These are phyloP conservation scores for Centropristis striata DNA, from an alignment of 2,113 vertebrate species.

Conservation along the genomic window DNA sequence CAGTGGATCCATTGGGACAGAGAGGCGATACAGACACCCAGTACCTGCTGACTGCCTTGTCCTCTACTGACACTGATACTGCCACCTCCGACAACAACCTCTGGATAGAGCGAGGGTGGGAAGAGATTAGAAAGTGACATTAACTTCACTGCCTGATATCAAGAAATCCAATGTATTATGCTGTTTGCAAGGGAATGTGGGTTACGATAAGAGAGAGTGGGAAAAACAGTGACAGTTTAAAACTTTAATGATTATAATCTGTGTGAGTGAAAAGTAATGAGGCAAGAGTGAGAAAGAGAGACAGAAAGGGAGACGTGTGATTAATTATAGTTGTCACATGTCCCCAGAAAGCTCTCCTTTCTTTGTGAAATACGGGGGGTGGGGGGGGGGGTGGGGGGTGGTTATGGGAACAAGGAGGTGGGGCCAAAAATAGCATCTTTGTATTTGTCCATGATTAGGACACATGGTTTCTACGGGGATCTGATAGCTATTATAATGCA, in stretches of 20 bases:
- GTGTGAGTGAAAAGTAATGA: conserved; percentile 29
- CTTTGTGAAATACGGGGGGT: conserved; percentile 41
- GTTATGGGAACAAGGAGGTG: conserved; percentile 62
- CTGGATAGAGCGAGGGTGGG: conserved; percentile 69
- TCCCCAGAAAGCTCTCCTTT: conserved; percentile 57
- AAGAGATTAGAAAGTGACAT: conserved; percentile 8
- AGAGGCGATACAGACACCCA: conserved; percentile 91
- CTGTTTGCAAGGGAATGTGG: not conserved
- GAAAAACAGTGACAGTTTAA: conserved; percentile 13
- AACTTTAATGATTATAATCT: conserved; percentile 42
- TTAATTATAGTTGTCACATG: conserved; percentile 69
- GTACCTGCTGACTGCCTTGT: conserved; percentile 89
- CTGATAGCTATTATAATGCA: conserved; percentile 78
- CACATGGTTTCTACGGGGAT: conserved; percentile 70
- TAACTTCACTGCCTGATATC: not conserved
- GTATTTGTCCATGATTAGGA: conserved; percentile 65
- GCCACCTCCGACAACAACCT: conserved; percentile 94
- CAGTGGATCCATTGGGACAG: conserved; percentile 91
- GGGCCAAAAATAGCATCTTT: conserved; percentile 83
- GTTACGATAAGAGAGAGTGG: not conserved
- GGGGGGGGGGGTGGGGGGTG: conserved; percentile 26
- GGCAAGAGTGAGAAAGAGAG: not conserved
- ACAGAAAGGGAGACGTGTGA: conserved; percentile 26
- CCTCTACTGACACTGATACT: conserved; percentile 90
- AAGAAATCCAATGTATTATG: not conserved